phyloP scores from a whole-genome alignment of 2,888 invertebrate species.

The Stenolophus ochropezus region DNA sequence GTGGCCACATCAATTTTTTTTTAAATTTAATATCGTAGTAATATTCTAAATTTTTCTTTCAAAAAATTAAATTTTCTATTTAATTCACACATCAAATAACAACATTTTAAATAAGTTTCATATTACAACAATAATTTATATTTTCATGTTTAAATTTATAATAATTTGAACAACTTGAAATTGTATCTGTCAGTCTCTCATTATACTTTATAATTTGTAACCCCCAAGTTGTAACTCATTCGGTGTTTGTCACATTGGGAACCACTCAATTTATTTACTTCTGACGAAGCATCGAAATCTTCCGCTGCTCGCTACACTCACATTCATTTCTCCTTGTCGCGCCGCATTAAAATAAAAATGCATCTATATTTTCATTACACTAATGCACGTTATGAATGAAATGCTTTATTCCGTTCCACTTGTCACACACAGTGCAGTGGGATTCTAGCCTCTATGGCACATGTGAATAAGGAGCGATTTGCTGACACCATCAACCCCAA shows the following conservation, averaged over 20 bases:
- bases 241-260: background rate
- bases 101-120: no score
- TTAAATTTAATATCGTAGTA: no score
- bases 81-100: no score
- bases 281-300: conserved; percentile 36
- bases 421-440: background rate
- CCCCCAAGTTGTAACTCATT: background rate
- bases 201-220: background rate
- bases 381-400: conserved; percentile 49
- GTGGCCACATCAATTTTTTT: no score
- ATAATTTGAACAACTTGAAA: background rate
- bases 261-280: conserved; percentile 10
- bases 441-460: background rate
- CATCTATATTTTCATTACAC: conserved; percentile 50
- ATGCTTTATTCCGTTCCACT: conserved; percentile 40
- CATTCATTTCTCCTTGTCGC: conserved; percentile 25
- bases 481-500: background rate
- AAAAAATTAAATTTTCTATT: no score
- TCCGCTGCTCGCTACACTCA: background rate
- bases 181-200: background rate
- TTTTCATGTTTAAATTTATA: no score
- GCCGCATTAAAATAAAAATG: conserved; percentile 36
- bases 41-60: no score
- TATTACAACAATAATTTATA: no score
- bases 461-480: conserved; percentile 3